phyloP scores from a whole-genome alignment of 2,888 invertebrate species.

The Drosophila prostipennis region DNA sequence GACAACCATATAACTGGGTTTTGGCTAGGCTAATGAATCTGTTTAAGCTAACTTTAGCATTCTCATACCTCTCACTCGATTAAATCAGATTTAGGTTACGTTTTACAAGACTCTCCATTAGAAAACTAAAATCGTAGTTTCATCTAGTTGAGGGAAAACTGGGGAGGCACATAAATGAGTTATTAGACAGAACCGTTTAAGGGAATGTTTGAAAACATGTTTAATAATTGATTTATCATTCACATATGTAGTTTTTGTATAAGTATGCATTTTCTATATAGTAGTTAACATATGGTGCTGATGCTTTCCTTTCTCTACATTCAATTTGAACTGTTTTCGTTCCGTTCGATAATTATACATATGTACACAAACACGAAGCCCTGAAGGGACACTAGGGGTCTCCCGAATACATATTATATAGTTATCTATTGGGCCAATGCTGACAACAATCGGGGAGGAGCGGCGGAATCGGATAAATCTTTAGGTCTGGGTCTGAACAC shows the following conservation, averaged over 20 bases:
- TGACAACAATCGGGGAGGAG: conserved; percentile 24
- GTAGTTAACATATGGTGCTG: conserved; percentile 45
- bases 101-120: neutral
- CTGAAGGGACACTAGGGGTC: conserved; percentile 14
- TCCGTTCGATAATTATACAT: conserved; percentile 39
- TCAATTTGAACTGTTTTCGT: conserved; percentile 35
- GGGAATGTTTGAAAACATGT: conserved; percentile 70
- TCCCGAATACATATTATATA: conserved; percentile 31
- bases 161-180: neutral
- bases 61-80: neutral
- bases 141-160: neutral
- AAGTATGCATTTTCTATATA: conserved; percentile 56
- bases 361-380: conserved; percentile 44
- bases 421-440: conserved; percentile 12
- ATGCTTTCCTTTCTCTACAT: conserved; percentile 28
- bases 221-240: conserved; percentile 60
- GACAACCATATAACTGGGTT: neutral
- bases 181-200: conserved; percentile 33
- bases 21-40: neutral
- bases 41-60: neutral
- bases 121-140: neutral
- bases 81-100: neutral
- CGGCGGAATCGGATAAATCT: conserved; percentile 13
- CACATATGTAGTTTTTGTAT: conserved; percentile 49
- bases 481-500: conserved; percentile 11